A percentile compares a stretch with the other conserved stretches of the same genome.
Evolutionary conservation across 2,113 vertebrate species (phyloP).

Genomic region (Erythrocercus mccallii): DNA sequence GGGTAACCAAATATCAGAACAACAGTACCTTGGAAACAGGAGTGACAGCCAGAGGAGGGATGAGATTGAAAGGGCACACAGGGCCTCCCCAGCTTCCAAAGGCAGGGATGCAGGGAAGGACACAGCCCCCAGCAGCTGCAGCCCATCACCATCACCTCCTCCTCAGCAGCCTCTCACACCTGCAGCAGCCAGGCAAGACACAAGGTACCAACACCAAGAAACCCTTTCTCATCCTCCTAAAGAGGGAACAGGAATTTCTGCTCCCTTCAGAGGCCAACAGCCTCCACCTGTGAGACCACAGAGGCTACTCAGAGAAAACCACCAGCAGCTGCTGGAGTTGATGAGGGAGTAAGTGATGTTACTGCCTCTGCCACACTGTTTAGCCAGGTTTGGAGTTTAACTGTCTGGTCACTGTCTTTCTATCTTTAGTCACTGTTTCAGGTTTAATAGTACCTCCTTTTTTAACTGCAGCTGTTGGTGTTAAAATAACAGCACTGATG

Average conservation of each 20-base stretch:
- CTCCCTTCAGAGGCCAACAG: background rate
- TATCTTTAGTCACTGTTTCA: background rate
- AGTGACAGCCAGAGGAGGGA: background rate
- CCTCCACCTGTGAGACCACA: background rate
- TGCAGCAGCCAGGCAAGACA: fast-evolving
- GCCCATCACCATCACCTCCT: fast-evolving
- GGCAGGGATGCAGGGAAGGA: fast-evolving
- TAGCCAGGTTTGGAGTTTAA: background rate
- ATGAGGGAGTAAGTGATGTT: background rate
- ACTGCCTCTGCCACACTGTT: background rate
- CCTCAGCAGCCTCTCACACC: background rate
- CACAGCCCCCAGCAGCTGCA: background rate
- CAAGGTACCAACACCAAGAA: fast-evolving
- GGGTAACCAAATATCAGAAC: background rate
- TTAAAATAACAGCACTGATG: background rate
- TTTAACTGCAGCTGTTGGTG: background rate
- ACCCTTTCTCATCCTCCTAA: background rate
- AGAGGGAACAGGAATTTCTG: background rate
- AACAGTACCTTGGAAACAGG: background rate
- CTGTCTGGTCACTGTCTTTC: background rate
- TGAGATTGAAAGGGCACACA: background rate
- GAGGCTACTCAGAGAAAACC: background rate
- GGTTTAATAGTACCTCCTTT: background rate
- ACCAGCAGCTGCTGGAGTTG: background rate
- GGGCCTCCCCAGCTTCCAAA: background rate